These are phyloP conservation scores for Polydrusus pterygomalis DNA, from an alignment of 2,888 invertebrate genomes.

Conservation along the genomic window DNA sequence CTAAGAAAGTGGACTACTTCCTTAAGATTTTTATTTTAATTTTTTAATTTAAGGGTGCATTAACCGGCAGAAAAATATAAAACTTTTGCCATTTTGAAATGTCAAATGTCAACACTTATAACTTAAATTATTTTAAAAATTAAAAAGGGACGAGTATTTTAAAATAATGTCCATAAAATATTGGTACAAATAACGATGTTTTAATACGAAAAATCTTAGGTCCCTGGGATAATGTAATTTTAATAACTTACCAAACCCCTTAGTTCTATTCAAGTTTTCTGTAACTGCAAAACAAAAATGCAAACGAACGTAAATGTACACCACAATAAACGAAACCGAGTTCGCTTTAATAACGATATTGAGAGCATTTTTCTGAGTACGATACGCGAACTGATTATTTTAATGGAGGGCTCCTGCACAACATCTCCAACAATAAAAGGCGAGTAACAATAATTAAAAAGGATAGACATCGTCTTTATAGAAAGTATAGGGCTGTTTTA, in stretches of 20 bases:
- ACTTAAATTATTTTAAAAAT: too few species aligned
- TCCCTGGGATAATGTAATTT: not conserved
- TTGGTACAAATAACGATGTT: not conserved
- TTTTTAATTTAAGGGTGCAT: too few species aligned
- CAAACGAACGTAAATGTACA: not conserved
- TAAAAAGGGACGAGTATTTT: not conserved
- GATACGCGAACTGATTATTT: constrained; percentile 37
- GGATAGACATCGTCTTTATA: constrained; percentile 3
- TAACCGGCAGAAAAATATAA: too few species aligned
- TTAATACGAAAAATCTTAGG: not conserved
- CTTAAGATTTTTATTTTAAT: too few species aligned
- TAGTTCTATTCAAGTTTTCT: not conserved
- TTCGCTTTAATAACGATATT: not conserved
- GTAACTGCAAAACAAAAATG: not conserved
- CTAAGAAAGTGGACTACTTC: too few species aligned
- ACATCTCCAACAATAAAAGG: constrained; percentile 23
- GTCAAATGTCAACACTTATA: too few species aligned
- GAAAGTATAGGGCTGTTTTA: not conserved
- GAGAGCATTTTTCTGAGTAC: constrained; percentile 35
- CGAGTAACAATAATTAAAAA: constrained; percentile 33
- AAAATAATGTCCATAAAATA: not conserved
- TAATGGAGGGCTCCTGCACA: constrained; percentile 34
- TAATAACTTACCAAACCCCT: not conserved
- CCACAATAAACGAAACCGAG: constrained; percentile 13
- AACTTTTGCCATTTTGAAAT: too few species aligned